Percentiles rank a stretch among this genome's conserved stretches.
These are phyloP conservation scores for Onychostoma macrolepis DNA, from an alignment of 2,113 vertebrate genomes.

Conservation along the genomic window DNA sequence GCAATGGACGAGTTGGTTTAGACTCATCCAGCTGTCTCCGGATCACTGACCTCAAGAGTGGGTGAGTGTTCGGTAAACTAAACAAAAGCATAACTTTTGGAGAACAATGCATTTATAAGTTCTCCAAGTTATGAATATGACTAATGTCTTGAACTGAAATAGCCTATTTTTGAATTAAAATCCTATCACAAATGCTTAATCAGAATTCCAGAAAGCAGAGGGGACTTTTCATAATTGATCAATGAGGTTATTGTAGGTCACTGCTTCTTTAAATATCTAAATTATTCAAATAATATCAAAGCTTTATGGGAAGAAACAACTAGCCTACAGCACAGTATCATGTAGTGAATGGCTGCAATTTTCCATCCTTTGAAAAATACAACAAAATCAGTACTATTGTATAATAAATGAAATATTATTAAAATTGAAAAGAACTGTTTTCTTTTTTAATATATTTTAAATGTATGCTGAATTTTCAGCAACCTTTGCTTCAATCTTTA, in stretches of 20 bases:
- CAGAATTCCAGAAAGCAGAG: neutral
- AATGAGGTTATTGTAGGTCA: neutral
- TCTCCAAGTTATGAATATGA: neutral
- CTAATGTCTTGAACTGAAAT: neutral
- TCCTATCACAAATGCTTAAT: neutral
- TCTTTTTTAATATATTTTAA: no score
- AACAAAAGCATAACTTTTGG: neutral
- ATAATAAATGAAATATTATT: no score
- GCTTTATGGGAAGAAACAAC: neutral
- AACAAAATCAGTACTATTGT: no score
- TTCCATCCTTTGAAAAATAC: neutral
- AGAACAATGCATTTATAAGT: neutral
- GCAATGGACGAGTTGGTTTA: slow-evolving; percentile 93
- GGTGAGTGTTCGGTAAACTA: slow-evolving; percentile 75
- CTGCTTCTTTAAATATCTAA: neutral
- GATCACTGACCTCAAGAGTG: slow-evolving; percentile 96
- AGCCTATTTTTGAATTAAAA: neutral
- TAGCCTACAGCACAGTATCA: neutral
- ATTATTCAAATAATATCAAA: neutral
- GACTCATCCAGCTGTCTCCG: slow-evolving; percentile 94
- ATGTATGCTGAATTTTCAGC: no score
- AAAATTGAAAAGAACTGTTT: no score
- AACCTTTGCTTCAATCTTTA: no score
- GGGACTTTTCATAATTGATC: neutral
- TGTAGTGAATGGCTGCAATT: neutral